These are phyloP conservation scores for Sorex fumeus DNA, from an alignment of 2,113 vertebrate genomes.

Conservation along the genomic window DNA sequence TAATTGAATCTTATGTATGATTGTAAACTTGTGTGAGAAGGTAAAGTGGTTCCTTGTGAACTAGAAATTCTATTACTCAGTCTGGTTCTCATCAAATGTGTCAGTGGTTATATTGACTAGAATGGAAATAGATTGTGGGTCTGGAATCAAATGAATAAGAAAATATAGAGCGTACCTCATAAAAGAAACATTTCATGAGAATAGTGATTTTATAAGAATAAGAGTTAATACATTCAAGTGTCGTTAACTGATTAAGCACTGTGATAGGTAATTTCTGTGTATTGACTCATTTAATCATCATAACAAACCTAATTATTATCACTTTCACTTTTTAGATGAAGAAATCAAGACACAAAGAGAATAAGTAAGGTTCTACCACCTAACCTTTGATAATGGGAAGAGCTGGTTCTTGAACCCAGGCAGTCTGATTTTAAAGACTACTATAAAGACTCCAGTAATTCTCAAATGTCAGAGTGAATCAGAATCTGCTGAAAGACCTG, in stretches of 20 bases:
- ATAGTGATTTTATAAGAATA: conserved; percentile 43
- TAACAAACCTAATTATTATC: conserved; percentile 42
- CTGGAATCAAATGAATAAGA: conserved; percentile 3
- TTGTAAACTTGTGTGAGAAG: neutral
- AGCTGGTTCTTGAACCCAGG: conserved; percentile 25
- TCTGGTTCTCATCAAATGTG: conserved; percentile 19
- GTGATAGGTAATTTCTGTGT: conserved; percentile 60
- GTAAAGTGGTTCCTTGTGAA: neutral
- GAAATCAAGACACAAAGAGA: conserved; percentile 34
- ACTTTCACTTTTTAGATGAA: conserved; percentile 55
- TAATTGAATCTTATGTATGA: neutral
- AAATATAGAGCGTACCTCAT: neutral
- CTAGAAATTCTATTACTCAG: neutral
- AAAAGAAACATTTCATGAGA: neutral
- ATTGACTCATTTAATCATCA: conserved; percentile 66
- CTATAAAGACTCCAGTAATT: neutral
- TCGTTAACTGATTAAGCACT: conserved; percentile 48
- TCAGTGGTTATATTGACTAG: neutral
- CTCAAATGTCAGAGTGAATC: conserved; percentile 25
- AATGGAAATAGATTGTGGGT: conserved; percentile 13
- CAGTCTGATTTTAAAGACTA: neutral
- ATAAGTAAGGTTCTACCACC: neutral
- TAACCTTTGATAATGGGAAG: neutral
- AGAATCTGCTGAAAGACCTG: neutral
- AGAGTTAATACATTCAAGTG: conserved; percentile 47